These are phyloP conservation scores for Thera obeliscata DNA, from an alignment of 2,888 invertebrate species.

Conservation along the genomic window DNA sequence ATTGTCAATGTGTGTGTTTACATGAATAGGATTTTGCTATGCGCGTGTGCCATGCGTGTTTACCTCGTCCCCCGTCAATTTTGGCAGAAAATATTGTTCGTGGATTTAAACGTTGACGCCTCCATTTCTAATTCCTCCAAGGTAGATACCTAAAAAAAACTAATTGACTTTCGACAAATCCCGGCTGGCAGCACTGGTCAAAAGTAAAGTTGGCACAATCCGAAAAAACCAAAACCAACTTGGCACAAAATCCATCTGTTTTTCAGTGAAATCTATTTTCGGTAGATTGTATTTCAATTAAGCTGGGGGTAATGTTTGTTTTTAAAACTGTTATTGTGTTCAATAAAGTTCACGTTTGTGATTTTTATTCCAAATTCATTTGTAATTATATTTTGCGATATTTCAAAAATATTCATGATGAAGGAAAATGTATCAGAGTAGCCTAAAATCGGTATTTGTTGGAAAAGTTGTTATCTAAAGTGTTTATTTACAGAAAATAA, in stretches of 20 bases:
- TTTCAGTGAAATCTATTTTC: slow-evolving; percentile 67
- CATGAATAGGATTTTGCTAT: too few species aligned
- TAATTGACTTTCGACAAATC: too few species aligned
- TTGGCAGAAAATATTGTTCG: too few species aligned
- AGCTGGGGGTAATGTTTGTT: slow-evolving; percentile 38
- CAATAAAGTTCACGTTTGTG: neutral
- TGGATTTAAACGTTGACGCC: too few species aligned
- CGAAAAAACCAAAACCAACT: slow-evolving; percentile 38
- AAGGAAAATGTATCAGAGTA: slow-evolving; percentile 4
- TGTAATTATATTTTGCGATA: slow-evolving; percentile 1
- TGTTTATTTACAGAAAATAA: slow-evolving; percentile 17
- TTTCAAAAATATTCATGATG: neutral
- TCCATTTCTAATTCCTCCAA: too few species aligned
- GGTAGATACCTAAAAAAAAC: too few species aligned
- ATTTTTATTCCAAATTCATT: neutral
- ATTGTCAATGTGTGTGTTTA: too few species aligned
- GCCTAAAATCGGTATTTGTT: neutral
- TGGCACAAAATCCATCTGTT: slow-evolving; percentile 78
- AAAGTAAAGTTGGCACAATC: too few species aligned
- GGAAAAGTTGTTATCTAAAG: neutral
- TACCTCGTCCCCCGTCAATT: too few species aligned
- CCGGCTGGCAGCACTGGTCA: too few species aligned
- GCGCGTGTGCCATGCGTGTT: too few species aligned
- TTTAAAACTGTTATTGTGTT: neutral
- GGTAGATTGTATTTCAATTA: slow-evolving; percentile 35